Base-by-base conservation (phyloP, 1,140 invertebrate genomes). In the Lepidurus packardi region DNA sequence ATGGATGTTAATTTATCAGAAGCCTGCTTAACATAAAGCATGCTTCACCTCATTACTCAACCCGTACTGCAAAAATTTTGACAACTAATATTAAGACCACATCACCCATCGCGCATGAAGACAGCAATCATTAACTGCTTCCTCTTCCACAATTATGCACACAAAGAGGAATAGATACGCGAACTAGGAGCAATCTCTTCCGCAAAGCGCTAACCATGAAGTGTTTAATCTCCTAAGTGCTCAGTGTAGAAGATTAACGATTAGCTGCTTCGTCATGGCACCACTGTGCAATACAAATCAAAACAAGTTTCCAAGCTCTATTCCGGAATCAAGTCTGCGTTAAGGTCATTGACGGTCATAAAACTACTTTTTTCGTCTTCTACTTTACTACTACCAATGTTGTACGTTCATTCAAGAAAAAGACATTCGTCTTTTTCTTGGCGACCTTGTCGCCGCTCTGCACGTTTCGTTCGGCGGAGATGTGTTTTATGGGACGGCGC, bases 261-360 rank as follows among this genome's bases (percentile, higher is more conserved):
- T 4, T 34, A 34, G 34, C 3, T 34, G 34, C 34, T 34, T 34
- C 3, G 34, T 34, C 34, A 13, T 7, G 16, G 53, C 21, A 13
- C n/a, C 53, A 16, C 53, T 65, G 21, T 65, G 53, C 13, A 65
- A 21, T n/a, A n/a, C 53, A n/a, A 65, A 13, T 65, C 53, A 5
- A 65, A 65, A 65, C 53, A 7, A n/a, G 53, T 65, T 65, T 16
- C 53, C 53, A 16, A 41, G 16, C 25, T 24, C 16, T 74, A 74
- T 74, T 34, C 53, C n/a, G 53, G 53, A 65, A n/a, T 65, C 53
- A 16, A 65, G 16, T 65, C 53, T 7, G 21, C 21, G 53, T 65
- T n/a, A 65, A 65, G 53, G 53, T 65, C 53, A 16, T 65, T 65
- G 53, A 16, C 53, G 53, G 53, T 65, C 53, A n/a, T 65, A 65